Base-by-base conservation (phyloP, 2,888 invertebrate species). In the Drosophila nr. medialis region DNA sequence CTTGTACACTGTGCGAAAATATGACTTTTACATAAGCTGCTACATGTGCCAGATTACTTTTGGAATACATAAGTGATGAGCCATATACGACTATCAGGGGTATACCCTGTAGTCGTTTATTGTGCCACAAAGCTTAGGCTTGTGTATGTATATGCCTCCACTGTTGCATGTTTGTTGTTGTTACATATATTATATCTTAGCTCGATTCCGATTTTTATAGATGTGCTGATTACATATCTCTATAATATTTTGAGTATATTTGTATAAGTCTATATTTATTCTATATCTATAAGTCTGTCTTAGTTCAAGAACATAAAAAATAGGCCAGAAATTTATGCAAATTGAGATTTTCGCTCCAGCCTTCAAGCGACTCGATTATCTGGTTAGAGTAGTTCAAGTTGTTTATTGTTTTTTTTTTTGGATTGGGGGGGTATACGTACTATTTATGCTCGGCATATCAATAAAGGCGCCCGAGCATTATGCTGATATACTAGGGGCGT, bases 381-480 rank as follows among this genome's bases (percentile, higher is more conserved):
- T n/a, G 50, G 34, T 50, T 42, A 21, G 27, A 40, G 50, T 66
- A 49, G 61, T 73, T 40, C 11, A 48, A 40, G 65, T 58, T 77
- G 67, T 77, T 85, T 83, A 64, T 78, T 72, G 69, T 64, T 59
- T 51, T 7, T 6, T 13, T 13, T 42, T 4, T 45, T 21, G 0
- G 13, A 1, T 2, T 13, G 7, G 7, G 3, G 3, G 72, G 7
- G 63, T 70, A 71, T 72, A 78, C 76, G 61, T 81, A 74, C 83
- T 78, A 72, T 80, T 80, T 78, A 65, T 80, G 85, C 80, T 75
- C 55, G 72, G 62, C 67, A 83, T 81, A 86, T 81, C 83, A 81
- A 86, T 81, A 81, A 77, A 74, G 67, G 60, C 70, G 54, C 54
- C 45, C 51, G 60, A 60, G 82, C 69, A 69, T 21, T 24, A 45